phyloP scores from a whole-genome alignment of 2,113 vertebrate species.

The Macaca fascicularis region T2T-MFA8v1.1 NC_088375.1:196576001-196576500 shows the following conservation, averaged over 20 bases:
- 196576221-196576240: slow-evolving; percentile 78
- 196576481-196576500: not conserved
- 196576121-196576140: slow-evolving; percentile 83
- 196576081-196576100: slow-evolving; percentile 83
- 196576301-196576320: slow-evolving; percentile 46
- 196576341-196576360: not conserved
- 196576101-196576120: slow-evolving; percentile 81
- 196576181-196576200: slow-evolving; percentile 86
- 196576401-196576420: not conserved
- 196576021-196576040: slow-evolving; percentile 72
- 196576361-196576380: not conserved
- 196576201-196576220: slow-evolving; percentile 78
- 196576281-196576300: not conserved
- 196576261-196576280: slow-evolving; percentile 74
- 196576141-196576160: slow-evolving; percentile 79
- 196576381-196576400: slow-evolving; percentile 7
- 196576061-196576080: slow-evolving; percentile 78
- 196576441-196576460: not conserved
- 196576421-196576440: not conserved
- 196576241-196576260: slow-evolving; percentile 78
- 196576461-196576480: not conserved
- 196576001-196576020: slow-evolving; percentile 43
- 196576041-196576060: slow-evolving; percentile 73
- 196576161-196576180: slow-evolving; percentile 83
- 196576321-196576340: not conserved